Conservation (phyloP, 2,797 vertebrate species). For the Bryconaethiops microstoma region DNA sequence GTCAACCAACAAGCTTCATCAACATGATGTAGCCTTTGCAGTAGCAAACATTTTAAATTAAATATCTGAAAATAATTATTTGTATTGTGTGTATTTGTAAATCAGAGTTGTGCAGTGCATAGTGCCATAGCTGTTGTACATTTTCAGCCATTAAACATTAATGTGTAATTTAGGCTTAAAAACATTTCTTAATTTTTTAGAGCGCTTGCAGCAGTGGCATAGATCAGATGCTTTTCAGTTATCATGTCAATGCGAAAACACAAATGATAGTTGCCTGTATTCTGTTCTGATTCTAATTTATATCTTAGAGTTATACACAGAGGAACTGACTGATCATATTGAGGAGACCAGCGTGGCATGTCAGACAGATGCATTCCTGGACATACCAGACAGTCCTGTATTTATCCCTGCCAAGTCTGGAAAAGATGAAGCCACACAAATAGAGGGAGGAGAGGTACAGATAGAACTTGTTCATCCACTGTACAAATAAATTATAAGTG, state of each 20-base stretch:
- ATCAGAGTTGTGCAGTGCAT: too few relatives aligned
- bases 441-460: constrained; percentile 90
- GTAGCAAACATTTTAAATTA: too few relatives aligned
- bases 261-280: not conserved
- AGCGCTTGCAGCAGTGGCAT: not conserved
- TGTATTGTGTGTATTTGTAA: too few relatives aligned
- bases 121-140: too few relatives aligned
- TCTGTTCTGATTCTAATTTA: constrained; percentile 24
- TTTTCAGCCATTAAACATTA: not conserved
- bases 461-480: not conserved
- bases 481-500: too few relatives aligned
- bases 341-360: constrained; percentile 80
- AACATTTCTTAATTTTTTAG: not conserved
- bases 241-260: too few relatives aligned
- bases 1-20: too few relatives aligned
- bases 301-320: constrained; percentile 88
- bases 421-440: constrained; percentile 87
- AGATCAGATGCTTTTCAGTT: not conserved
- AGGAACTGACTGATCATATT: constrained; percentile 84
- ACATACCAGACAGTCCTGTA: constrained; percentile 86
- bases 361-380: constrained; percentile 93
- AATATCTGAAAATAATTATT: too few relatives aligned
- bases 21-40: too few relatives aligned
- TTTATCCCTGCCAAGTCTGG: constrained; percentile 93
- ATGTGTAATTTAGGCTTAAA: not conserved